These are phyloP conservation scores for Dioctria rufipes DNA, from an alignment of 2,888 invertebrate species.

Conservation along the genomic window DNA sequence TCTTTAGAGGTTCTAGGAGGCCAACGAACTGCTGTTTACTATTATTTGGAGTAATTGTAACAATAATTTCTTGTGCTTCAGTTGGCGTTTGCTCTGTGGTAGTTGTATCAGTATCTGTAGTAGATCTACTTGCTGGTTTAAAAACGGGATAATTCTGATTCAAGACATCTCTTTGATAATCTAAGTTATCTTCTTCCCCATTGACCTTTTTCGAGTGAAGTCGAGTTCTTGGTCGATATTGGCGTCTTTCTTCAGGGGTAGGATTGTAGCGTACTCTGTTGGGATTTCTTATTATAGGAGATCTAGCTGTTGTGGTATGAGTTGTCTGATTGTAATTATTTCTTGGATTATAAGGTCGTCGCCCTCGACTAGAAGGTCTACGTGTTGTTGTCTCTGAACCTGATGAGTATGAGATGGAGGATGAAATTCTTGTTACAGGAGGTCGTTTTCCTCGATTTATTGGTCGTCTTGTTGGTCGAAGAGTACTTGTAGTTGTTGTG, in stretches of 20 bases:
- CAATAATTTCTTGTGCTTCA: constrained; percentile 66
- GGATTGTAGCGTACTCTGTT: constrained; percentile 71
- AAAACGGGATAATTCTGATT: constrained; percentile 79
- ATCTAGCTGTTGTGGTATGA: constrained; percentile 63
- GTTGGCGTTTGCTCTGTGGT: constrained; percentile 65
- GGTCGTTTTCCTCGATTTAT: constrained; percentile 74
- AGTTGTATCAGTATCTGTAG: constrained; percentile 63
- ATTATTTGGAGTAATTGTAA: constrained; percentile 68
- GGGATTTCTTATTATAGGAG: constrained; percentile 68
- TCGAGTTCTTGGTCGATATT: constrained; percentile 65
- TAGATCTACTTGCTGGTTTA: constrained; percentile 66
- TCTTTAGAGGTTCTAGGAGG: constrained; percentile 69
- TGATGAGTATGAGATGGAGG: constrained; percentile 67
- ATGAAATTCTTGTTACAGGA: constrained; percentile 64
- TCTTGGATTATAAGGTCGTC: constrained; percentile 70
- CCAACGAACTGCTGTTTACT: constrained; percentile 65
- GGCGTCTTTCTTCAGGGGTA: constrained; percentile 69
- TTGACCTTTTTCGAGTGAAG: constrained; percentile 59
- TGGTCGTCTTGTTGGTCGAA: constrained; percentile 71
- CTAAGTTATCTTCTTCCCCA: constrained; percentile 70
- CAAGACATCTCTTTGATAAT: constrained; percentile 77
- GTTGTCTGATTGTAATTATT: constrained; percentile 59
- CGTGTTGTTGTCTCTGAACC: constrained; percentile 66
- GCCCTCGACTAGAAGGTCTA: constrained; percentile 68
- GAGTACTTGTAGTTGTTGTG: constrained; percentile 68